phyloP scores from a whole-genome alignment of 2,113 vertebrate genomes.

The Gymnobelideus leadbeateri region DNA sequence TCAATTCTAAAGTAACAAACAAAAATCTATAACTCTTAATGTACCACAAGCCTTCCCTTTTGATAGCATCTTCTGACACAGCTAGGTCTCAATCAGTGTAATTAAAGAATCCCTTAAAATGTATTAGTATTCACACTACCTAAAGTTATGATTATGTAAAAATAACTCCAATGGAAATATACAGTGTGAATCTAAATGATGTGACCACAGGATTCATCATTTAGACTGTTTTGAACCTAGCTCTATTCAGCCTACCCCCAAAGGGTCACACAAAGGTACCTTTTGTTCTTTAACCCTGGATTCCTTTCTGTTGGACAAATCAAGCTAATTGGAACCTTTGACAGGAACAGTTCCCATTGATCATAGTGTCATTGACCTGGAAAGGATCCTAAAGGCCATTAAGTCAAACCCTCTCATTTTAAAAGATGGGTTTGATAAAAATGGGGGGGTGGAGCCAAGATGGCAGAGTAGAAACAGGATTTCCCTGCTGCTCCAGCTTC shows the following conservation, averaged over 20 bases:
- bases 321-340: slow-evolving; percentile 40
- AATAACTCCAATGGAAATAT: neutral
- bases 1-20: slow-evolving; percentile 24
- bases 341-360: neutral
- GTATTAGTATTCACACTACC: neutral
- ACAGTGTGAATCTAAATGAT: neutral
- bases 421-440: neutral
- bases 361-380: neutral
- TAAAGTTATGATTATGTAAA: neutral
- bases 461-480: too few relatives aligned
- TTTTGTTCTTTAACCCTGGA: slow-evolving; percentile 39
- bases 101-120: neutral
- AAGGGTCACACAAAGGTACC: neutral
- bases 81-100: neutral
- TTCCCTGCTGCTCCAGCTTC: too few relatives aligned
- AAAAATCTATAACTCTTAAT: neutral
- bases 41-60: slow-evolving; percentile 33
- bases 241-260: neutral
- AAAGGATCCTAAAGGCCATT: neutral
- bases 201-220: neutral
- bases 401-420: neutral
- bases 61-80: neutral
- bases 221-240: neutral
- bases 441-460: too few relatives aligned
- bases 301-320: slow-evolving; percentile 29